Conservation (phyloP, 2,797 vertebrate genomes). For the Myotis planiceps region DNA sequence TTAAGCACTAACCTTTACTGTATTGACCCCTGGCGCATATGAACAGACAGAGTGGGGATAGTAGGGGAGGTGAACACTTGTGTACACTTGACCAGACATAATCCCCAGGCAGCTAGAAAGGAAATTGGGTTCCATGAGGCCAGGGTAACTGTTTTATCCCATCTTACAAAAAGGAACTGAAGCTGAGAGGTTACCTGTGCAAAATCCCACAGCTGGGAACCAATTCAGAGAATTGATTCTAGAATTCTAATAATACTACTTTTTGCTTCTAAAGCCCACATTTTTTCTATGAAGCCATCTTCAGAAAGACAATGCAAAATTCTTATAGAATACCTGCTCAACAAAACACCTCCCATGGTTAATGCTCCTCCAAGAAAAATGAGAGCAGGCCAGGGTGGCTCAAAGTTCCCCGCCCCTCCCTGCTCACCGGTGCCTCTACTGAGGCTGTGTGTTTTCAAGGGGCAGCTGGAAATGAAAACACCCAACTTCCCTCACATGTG, state of each 20-base stretch:
- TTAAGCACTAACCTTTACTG: not conserved
- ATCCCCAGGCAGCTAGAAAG: not conserved
- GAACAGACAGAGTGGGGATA: not conserved
- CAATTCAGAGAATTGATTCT: not conserved
- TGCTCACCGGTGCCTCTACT: not conserved
- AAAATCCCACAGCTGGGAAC: not conserved
- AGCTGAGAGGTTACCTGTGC: not conserved
- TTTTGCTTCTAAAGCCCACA: not conserved
- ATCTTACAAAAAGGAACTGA: not conserved
- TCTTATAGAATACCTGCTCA: not conserved
- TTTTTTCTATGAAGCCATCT: not conserved
- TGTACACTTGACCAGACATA: not conserved
- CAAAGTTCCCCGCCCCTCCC: not conserved
- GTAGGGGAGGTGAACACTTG: accelerated
- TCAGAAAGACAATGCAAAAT: not conserved
- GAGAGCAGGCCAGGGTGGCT: not conserved
- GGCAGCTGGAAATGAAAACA: not conserved
- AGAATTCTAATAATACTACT: not conserved
- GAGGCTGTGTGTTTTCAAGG: not conserved
- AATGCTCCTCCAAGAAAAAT: not conserved
- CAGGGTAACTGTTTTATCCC: not conserved
- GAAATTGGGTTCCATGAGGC: not conserved
- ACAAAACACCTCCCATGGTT: not conserved
- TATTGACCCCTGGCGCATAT: not conserved
- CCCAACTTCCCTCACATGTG: not conserved